Evolutionary conservation across 2,888 invertebrate genomes (phyloP), one percentile per base, ranked within the genome.

Genomic region (Strigamia maritima): DNA sequence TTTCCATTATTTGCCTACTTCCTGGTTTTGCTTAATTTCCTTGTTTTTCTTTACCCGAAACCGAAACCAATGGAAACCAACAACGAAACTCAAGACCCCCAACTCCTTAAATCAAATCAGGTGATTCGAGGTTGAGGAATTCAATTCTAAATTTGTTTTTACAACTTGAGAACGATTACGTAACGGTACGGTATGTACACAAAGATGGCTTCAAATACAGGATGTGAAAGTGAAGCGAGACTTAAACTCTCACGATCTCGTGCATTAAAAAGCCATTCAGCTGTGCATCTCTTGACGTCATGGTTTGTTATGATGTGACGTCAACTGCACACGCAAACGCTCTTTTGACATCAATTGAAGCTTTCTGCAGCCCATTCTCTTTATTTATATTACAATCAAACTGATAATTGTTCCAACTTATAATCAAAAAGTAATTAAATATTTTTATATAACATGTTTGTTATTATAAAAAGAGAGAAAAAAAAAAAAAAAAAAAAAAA

Each of bases 251-350:
- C 60, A 60, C 60, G 60, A 60, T 60, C 60, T 60, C 19, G 24
- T 60, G 60, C 22, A 60, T 60, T 60, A 60, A 60, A 60, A 60
- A 60, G 19, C 60, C 60, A 60, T 60, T 60, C 60, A 60, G 60
- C 60, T 60, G 60, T 19, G 19, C 60, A 60, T 2, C 60, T 60
- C 60, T n/a, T 60, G 60, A 60, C 60, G 60, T 60, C 60, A 60
- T 1, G 19, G 60, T 60, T 60, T 60, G 60, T 60, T 60, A 60
- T 60, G 60, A 60, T 60, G 19, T 60, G 60, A 60, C 60, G 60
- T 60, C 60, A 60, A 60, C 8, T 2, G 4, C n/a, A 19, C 60
- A 60, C 60, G 60, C 60, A 60, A 60, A 22, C 49, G 8, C 40
- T 14, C 49, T 49, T 49, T 49, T 49, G 49, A 22, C 60, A 22